Evolutionary conservation across 2,888 invertebrate species (phyloP).

Genomic region (Leptinotarsa tumamoca): DNA sequence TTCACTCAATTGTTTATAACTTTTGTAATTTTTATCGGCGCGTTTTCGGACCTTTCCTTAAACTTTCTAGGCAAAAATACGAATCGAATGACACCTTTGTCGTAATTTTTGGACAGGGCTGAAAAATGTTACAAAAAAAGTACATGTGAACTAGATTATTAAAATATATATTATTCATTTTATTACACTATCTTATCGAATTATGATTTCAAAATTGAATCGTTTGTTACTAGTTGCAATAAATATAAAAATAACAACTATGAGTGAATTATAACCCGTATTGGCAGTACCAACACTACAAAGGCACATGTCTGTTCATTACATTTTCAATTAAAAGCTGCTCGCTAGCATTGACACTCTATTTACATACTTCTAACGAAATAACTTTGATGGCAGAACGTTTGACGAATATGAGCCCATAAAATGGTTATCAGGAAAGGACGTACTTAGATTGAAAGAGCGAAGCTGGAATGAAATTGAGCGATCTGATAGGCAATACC

Average conservation of each 20-base stretch:
- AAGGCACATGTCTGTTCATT: background rate
- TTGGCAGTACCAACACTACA: background rate
- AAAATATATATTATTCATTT: too few species aligned
- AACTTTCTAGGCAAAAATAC: too few species aligned
- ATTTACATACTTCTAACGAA: background rate
- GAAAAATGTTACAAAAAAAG: too few species aligned
- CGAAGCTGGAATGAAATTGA: background rate
- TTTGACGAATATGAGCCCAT: background rate
- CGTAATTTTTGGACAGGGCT: too few species aligned
- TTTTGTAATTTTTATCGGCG: too few species aligned
- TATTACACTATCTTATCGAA: too few species aligned
- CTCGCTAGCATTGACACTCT: background rate
- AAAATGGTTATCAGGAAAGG: background rate
- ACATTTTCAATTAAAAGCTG: background rate
- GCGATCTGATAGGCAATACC: background rate
- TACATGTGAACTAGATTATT: too few species aligned
- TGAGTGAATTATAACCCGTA: background rate
- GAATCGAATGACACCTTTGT: too few species aligned
- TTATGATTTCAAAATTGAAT: too few species aligned
- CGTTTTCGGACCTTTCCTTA: too few species aligned
- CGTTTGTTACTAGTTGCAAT: background rate
- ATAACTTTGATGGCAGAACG: background rate
- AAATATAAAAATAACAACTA: background rate
- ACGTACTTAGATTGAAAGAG: background rate
- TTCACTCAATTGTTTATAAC: too few species aligned